Evolutionary conservation across 2,888 invertebrate species (phyloP), one percentile per base, ranked within the genome.

Genomic region (Drosophila austrosaltans): DNA sequence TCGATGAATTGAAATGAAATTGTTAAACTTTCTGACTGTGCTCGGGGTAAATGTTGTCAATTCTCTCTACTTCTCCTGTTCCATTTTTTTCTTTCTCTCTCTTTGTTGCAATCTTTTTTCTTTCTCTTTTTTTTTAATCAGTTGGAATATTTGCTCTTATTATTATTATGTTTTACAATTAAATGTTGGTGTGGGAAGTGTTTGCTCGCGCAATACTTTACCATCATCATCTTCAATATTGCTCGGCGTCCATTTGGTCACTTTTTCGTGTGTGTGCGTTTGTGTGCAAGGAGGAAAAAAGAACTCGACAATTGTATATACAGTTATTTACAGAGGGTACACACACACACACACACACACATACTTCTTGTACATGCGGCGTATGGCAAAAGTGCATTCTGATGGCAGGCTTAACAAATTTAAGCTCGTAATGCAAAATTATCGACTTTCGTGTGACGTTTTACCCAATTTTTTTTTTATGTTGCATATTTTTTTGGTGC

Each of bases 381-480:
- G 40, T 48, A 66, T 62, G 8, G 39, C 25, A 22, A 73, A 77
- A 78, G 67, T 77, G 78, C 73, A 64, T 71, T 74, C 72, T 76
- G 83, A 86, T 81, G 80, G 79, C 75, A 76, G 76, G 75, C 84
- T 86, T 80, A 83, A 77, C 83, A 79, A 81, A 69, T 68, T 85
- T 80, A 75, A 80, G 67, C 72, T 73, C 69, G 73, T 72, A 83
- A 86, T 58, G 78, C 75, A 75, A 81, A 79, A 86, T 86, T 81
- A 86, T 86, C 83, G 84, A 88, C 81, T 86, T 86, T 83, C 71
- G 64, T 74, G 76, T 85, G 87, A 82, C 73, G 79, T 84, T 81
- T 79, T 61, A 48, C 75, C 66, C 22, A 48, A 48, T 48, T 25
- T 48, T 25, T 48, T 22, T 22, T 48, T 25, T 48, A 2, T 36